A percentile compares a stretch with the other conserved stretches of the same genome.
phyloP scores from a whole-genome alignment of 2,797 vertebrate species.

The Alfaro cultratus region DNA sequence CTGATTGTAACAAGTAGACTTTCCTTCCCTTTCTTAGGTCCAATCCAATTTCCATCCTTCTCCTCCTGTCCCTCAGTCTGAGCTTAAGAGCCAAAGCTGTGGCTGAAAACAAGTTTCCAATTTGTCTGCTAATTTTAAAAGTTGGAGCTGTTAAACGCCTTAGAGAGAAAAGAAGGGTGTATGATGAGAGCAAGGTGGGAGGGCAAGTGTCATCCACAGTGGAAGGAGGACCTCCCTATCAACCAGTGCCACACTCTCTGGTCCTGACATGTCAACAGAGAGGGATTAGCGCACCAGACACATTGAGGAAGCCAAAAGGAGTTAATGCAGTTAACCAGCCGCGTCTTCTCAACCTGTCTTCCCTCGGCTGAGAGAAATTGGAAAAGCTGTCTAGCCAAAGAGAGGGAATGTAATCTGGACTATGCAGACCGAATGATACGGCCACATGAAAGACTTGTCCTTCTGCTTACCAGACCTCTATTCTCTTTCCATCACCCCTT shows the following conservation, averaged over 20 bases:
- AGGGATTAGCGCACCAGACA: slow-evolving; percentile 68
- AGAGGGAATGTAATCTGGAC: slow-evolving; percentile 75
- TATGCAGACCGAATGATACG: slow-evolving; percentile 73
- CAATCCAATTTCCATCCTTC: slow-evolving; percentile 45
- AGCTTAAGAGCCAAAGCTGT: slow-evolving; percentile 49
- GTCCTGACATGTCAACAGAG: slow-evolving; percentile 71
- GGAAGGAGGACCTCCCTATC: slow-evolving; percentile 73
- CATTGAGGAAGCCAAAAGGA: slow-evolving; percentile 67
- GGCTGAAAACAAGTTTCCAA: slow-evolving; percentile 63
- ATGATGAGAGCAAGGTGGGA: slow-evolving; percentile 65
- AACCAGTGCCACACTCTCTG: slow-evolving; percentile 61
- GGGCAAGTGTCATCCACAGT: slow-evolving; percentile 69
- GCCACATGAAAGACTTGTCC: slow-evolving; percentile 71
- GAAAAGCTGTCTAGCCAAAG: slow-evolving; percentile 71
- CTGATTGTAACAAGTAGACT: slow-evolving; percentile 15
- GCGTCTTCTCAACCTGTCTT: slow-evolving; percentile 72
- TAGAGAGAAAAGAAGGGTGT: slow-evolving; percentile 46
- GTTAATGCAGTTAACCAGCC: slow-evolving; percentile 75
- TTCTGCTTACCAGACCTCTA: slow-evolving; percentile 59
- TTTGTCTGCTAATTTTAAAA: slow-evolving; percentile 50
- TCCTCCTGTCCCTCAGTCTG: slow-evolving; percentile 8
- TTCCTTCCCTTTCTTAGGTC: slow-evolving; percentile 15
- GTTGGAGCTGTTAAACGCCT: slow-evolving; percentile 36
- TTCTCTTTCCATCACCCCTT: slow-evolving; percentile 70
- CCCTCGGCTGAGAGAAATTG: slow-evolving; percentile 68